Base-by-base conservation (phyloP, 1,140 invertebrate species). In the Babylonia areolata region DNA sequence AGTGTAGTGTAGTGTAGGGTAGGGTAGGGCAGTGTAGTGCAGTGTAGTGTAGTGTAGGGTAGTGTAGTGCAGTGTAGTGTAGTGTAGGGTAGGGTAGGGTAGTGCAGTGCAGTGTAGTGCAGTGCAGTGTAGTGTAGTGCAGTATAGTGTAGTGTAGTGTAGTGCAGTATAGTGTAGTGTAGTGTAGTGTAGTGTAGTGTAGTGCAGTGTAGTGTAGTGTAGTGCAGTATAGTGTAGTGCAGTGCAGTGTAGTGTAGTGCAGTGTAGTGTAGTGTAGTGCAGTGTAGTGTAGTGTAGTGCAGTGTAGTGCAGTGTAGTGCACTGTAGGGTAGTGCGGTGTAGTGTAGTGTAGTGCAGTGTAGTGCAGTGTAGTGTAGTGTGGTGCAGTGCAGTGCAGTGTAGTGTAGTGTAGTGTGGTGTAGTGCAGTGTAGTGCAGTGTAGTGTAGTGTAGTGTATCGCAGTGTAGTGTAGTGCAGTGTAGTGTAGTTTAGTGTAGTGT, bases 321-420 rank as follows among this genome's bases (percentile, higher is more conserved):
- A 79, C 33, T 85, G 84, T 79, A 39, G 51, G 73, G 40, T 78
- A 79, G 84, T 78, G 84, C 42, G 39, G 28, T 77, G 84, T 78
- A 85, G 84, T 85, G 84, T 40, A 85, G 84, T 85, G 73, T 78
- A 42, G 69, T 85, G 84, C n/a, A 3, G 31, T 85, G 64, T 46
- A 11, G 71, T 85, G 84, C 23, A 79, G 73, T 85, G 84, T 46
- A 79, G 71, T 78, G 40, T 46, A 40, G 71, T 85, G 84, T 28
- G 12, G 84, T 77, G 84, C 39, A 42, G 69, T 85, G 69, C 23
- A 37, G 69, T 85, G 84, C 31, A 79, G 71, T 85, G 69, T 78
- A 40, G 69, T 85, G 69, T 78, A n/a, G 71, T 85, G 84, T 78
- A 79, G 33, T 85, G 84, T 78, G 12, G 71, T 79, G 84, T 79